These are phyloP conservation scores for Girardia tigrina DNA, from an alignment of 2,888 invertebrate genomes.

Conservation along the genomic window DNA sequence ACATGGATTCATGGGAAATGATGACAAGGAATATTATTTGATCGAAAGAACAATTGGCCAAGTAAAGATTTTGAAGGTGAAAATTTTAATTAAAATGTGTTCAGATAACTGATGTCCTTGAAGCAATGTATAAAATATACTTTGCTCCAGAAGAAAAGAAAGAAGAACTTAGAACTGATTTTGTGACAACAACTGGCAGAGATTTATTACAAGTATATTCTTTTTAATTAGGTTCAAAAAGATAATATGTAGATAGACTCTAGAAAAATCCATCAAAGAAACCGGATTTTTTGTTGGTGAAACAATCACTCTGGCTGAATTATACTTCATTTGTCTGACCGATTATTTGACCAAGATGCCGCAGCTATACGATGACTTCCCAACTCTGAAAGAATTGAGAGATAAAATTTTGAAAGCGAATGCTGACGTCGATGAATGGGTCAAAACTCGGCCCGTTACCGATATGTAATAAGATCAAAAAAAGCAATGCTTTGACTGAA, in stretches of 20 bases:
- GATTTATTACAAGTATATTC: constrained; percentile 19
- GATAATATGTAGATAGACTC: background rate
- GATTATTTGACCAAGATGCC: constrained; percentile 27
- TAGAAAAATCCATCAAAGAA: constrained; percentile 20
- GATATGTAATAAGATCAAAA: no score
- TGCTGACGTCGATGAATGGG: constrained; percentile 21
- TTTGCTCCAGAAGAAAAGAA: constrained; percentile 34
- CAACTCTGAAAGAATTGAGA: background rate
- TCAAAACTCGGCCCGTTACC: constrained; percentile 29
- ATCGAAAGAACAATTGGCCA: constrained; percentile 20
- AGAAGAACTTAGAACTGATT: constrained; percentile 21
- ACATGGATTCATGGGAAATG: background rate
- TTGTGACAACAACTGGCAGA: background rate
- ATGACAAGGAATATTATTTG: constrained; percentile 19
- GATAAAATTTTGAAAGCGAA: constrained; percentile 27
- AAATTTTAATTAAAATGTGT: background rate
- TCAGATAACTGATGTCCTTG: constrained; percentile 29
- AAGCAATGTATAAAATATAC: constrained; percentile 29
- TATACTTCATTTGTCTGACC: background rate
- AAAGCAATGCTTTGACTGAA: no score
- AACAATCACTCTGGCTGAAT: constrained; percentile 34
- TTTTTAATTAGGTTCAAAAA: background rate
- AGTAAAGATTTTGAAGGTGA: background rate
- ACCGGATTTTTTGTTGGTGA: constrained; percentile 33
- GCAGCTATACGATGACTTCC: constrained; percentile 18